phyloP scores from a whole-genome alignment of 2,888 invertebrate genomes.

The Nomada fucata region DNA sequence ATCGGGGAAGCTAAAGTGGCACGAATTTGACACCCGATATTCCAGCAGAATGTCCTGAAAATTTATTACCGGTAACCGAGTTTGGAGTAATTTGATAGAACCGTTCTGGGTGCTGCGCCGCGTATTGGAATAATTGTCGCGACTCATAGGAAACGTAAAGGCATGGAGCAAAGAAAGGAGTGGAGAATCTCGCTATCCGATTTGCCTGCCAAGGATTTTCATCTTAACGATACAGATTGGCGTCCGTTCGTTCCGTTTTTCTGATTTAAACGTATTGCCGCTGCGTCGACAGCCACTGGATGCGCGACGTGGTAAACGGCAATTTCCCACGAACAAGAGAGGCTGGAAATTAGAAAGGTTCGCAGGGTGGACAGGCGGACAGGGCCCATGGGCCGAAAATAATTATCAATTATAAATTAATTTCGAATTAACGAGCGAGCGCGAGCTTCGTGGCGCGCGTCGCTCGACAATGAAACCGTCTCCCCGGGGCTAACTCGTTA shows the following conservation, averaged over 20 bases:
- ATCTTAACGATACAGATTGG: slow-evolving; percentile 17
- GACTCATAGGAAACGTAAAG: not conserved
- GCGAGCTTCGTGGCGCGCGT: slow-evolving; percentile 49
- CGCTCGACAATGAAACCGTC: slow-evolving; percentile 73
- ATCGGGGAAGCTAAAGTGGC: slow-evolving; percentile 8
- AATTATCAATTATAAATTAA: slow-evolving; percentile 80
- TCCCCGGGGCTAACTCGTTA: slow-evolving; percentile 71
- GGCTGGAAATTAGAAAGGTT: slow-evolving; percentile 32
- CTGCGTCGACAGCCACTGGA: slow-evolving; percentile 7
- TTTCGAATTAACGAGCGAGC: slow-evolving; percentile 77
- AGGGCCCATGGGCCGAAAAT: slow-evolving; percentile 68
- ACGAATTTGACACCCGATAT: slow-evolving; percentile 34
- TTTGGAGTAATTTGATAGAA: slow-evolving; percentile 11
- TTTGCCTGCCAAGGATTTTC: slow-evolving; percentile 3
- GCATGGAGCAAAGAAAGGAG: not conserved
- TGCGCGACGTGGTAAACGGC: slow-evolving; percentile 24
- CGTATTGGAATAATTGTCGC: not conserved
- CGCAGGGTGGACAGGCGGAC: slow-evolving; percentile 32
- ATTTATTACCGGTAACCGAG: slow-evolving; percentile 35
- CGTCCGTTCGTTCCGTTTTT: not conserved
- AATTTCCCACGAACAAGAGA: slow-evolving; percentile 41
- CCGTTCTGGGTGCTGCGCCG: not conserved
- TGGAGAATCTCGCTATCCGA: not conserved
- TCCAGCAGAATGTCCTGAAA: slow-evolving; percentile 21
- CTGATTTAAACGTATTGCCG: not conserved